A percentile compares a stretch with the other conserved stretches of the same genome.
These are phyloP conservation scores for Fratercula arctica DNA, from an alignment of 2,797 vertebrate genomes.

Conservation along the genomic window DNA sequence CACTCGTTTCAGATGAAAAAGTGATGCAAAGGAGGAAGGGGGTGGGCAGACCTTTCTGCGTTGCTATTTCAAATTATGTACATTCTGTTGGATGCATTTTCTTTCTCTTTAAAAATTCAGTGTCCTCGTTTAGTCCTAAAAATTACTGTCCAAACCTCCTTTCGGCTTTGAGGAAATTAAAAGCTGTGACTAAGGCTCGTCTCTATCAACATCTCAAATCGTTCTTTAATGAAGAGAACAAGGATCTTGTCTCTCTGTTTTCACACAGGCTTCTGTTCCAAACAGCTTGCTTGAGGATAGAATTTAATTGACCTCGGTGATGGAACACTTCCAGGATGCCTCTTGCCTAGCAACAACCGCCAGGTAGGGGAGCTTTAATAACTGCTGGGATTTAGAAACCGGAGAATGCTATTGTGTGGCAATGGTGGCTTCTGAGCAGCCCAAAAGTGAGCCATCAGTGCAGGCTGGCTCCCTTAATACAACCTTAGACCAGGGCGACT, in stretches of 20 bases:
- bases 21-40: background rate
- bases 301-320: conserved; percentile 46
- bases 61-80: background rate
- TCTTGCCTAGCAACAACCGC: conserved; percentile 17
- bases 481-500: background rate
- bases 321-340: background rate
- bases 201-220: background rate
- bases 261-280: conserved; percentile 11
- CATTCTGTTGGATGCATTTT: background rate
- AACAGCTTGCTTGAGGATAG: conserved; percentile 37
- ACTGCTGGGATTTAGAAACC: background rate
- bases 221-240: conserved; percentile 30
- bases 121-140: background rate
- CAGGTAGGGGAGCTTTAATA: conserved; percentile 21
- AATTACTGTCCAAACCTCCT: background rate
- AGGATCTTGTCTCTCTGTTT: conserved; percentile 2
- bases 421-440: background rate
- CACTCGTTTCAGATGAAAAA: background rate
- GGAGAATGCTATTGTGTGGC: background rate
- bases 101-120: background rate
- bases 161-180: conserved; percentile 6
- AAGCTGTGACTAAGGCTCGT: background rate
- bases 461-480: background rate
- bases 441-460: background rate
- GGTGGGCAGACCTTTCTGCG: background rate